Base-by-base conservation (phyloP, 2,888 invertebrate species). In the Nephrocerus scutellatus region DNA sequence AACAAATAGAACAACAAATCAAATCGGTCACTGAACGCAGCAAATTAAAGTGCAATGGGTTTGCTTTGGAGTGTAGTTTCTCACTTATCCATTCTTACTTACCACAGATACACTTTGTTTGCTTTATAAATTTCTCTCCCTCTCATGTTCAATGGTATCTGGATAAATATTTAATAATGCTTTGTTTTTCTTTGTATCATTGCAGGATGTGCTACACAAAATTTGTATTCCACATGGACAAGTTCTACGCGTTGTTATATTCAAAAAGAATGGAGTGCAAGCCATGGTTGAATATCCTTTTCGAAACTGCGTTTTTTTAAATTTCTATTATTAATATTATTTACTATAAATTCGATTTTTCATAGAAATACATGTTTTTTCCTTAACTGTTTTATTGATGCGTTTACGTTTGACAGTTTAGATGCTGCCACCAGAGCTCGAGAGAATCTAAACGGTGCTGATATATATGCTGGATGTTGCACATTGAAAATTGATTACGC, bases 261-360 rank as follows among this genome's bases (percentile, higher is more conserved):
- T 96, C 76, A 93, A 93, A 79, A 96, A 96, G 73, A 93, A 95
- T 66, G 95, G 93, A 50, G 90, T 96, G 8, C 96, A 96, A 72
- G 93, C 93, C 46, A 93, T 97, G 93, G 92, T 97, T 59, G 96
- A 96, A 87, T 91, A 90, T 91, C 90, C 90, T 90, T 90, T 82
- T 68, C 68, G 72, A 72, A 63, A 10, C 10, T 10, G 22, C 22
- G 15, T 25, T 30, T 24, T 12, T 28, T 13, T n/a, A n/a, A n/a
- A n/a, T 34, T 30, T 16, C 15, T 32, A 38, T 33, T 37, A 33
- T 36, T 30, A 22, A 8, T 12, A 18, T 18, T 4, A 2, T 18
- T 28, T 21, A 22, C 14, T 39, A 31, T 36, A 2, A 25, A 25
- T 22, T 25, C 14, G 21, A 14, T 35, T 35, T 14, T 19, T 23